Evolutionary conservation across 2,888 invertebrate genomes (phyloP), one percentile per base, ranked within the genome.

Genomic region (Ophion costatus): DNA sequence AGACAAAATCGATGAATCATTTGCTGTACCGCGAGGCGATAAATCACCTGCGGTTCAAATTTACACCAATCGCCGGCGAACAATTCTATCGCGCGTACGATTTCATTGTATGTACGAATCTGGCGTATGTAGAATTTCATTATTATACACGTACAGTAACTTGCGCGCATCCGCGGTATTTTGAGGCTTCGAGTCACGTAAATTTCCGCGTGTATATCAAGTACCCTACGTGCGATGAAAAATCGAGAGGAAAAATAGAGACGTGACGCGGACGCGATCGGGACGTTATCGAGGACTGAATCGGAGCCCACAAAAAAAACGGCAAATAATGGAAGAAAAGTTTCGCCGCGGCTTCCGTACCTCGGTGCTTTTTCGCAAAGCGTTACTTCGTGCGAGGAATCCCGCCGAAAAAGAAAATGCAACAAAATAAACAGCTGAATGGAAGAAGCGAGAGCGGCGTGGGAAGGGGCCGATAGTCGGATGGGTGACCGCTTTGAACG

Each of bases 161-260:
- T 45, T 79, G 24, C 29, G 63, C 61, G 14, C 29, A 29, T 75
- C n/a, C 45, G 69, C 61, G 20, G n/a, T 69, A 61, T 74, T 63
- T 81, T 74, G 61, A 69, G 56, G 69, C 63, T 69, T 77, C 77
- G 67, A 57, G 84, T 80, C 84, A 84, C 80, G 84, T 84, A 78
- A 42, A 42, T 33, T 45, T 76, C 67, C 73, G 69, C 71, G 83
- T 83, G 79, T 79, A 79, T 83, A 79, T 83, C 83, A 70, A 83
- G 83, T 79, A 45, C 45, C 38, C 74, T 83, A 79, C 79, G 83
- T 84, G 77, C 84, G 69, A 69, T 78, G 80, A 74, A 84, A 78
- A 78, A 51, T 81, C 77, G 64, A 81, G 74, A 81, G 77, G 66
- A 71, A 84, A 78, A 70, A 73, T 64, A 74, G 73, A 73, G 63